Conservation (phyloP, 2,797 vertebrate genomes). For the Galago senegalensis region DNA sequence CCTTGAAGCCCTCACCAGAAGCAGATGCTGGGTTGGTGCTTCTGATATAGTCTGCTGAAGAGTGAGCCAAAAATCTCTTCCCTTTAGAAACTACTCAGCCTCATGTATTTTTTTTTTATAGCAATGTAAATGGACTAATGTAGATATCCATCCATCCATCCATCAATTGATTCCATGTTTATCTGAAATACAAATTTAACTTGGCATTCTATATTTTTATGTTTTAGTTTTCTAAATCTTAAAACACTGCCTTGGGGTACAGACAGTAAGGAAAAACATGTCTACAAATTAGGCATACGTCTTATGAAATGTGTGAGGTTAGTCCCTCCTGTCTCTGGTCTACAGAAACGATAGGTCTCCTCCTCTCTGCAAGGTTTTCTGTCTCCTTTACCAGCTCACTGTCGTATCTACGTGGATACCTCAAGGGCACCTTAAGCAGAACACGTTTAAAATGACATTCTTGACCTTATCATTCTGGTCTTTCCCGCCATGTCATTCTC, state of each 20-base stretch:
- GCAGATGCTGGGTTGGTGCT: too few species aligned
- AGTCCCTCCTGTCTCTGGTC: background rate
- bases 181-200: background rate
- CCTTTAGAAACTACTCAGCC: background rate
- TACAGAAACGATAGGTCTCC: background rate
- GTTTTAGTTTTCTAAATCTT: background rate
- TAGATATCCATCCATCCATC: background rate
- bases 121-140: background rate
- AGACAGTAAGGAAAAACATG: background rate
- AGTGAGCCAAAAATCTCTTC: background rate
- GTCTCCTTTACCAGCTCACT: background rate
- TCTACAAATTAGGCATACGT: background rate
- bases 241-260: background rate
- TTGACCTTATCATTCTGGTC: background rate
- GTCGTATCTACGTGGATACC: background rate
- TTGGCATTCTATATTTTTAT: background rate
- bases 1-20: too few species aligned
- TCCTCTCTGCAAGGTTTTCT: background rate
- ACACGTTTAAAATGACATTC: background rate
- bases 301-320: background rate
- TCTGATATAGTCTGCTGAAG: background rate
- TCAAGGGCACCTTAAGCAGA: background rate
- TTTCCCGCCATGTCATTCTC: background rate
- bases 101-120: background rate
- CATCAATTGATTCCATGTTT: background rate